Conservation (phyloP, 1,140 invertebrate genomes). For the Leptoteleia sp. region DNA sequence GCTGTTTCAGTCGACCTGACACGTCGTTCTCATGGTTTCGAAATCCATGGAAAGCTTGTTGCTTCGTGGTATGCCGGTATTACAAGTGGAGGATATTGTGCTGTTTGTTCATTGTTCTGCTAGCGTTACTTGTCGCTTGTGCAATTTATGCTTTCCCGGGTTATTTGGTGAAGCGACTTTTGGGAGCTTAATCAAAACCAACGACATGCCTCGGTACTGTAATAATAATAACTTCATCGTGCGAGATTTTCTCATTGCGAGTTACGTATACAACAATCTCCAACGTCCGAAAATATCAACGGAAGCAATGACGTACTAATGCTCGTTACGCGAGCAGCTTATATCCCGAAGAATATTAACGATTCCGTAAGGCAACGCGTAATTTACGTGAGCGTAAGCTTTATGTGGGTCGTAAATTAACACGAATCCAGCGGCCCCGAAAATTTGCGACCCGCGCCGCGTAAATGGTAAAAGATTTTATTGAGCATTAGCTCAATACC, state of each 20-base stretch:
- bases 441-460: constrained; percentile 18
- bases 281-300: neutral
- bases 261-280: neutral
- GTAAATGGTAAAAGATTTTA: constrained; percentile 36
- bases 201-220: constrained; percentile 8
- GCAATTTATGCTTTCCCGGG: constrained; percentile 82
- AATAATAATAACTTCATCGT: constrained; percentile 10
- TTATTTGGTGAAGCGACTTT: constrained; percentile 80
- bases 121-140: constrained; percentile 73
- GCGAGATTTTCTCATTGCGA: neutral
- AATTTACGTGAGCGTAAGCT: neutral
- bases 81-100: constrained; percentile 81
- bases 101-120: constrained; percentile 72
- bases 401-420: constrained; percentile 26
- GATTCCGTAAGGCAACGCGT: neutral
- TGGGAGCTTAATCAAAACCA: constrained; percentile 74
- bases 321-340: too few species aligned
- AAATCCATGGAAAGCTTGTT: constrained; percentile 83
- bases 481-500: constrained; percentile 49
- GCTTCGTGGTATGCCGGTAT: constrained; percentile 81
- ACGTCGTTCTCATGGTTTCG: constrained; percentile 84
- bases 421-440: constrained; percentile 17
- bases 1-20: constrained; percentile 82
- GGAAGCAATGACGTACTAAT: constrained; percentile 1
- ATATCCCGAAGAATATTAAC: constrained; percentile 14